Evolutionary conservation across 2,797 vertebrate species (phyloP), one percentile per base, ranked within the genome.

Genomic region (Ptychobarbus kaznakovi): DNA sequence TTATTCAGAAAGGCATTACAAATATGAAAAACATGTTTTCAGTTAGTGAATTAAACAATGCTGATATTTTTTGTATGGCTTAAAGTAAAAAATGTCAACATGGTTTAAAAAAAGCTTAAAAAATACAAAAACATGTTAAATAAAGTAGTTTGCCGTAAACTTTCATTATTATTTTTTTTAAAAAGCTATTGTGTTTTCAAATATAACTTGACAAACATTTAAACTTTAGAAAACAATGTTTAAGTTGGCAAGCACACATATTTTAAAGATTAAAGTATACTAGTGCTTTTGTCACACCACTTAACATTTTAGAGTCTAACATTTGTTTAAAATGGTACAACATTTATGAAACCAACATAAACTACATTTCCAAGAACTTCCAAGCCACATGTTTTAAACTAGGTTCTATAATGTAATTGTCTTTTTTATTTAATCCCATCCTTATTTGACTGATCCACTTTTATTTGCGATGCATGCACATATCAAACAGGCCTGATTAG

Each of bases 401-500:
- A 35, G 25, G 32, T 32, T 20, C 28, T 35, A 3, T n/a, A 35
- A 53, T 22, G 28, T 22, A 22, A 4, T 20, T 32, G 3, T n/a
- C 3, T 15, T 77, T 56, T 75, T 56, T 38, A 38, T 42, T 44
- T 44, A 0, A 44, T 25, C n/a, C 11, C 22, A 58, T 56, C 51
- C 12, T n/a, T 58, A 49, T 15, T 6, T n/a, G 1, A n/a, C 32
- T 56, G 35, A n/a, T 77, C 51, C 32, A 16, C 13, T 58, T n/a
- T 73, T 15, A 38, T 74, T 35, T n/a, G 10, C 61, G n/a, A 12
- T 46, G 25, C 12, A 35, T 22, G 38, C 68, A 58, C n/a, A 69
- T 22, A 61, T 22, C 35, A 76, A 68, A 69, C 63, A 69, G 49
- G 61, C 73, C 82, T 56, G 46, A 20, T 56, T 42, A 56, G 18